Evolutionary conservation across 2,797 vertebrate genomes (phyloP), one percentile per base, ranked within the genome.

Genomic region (Limosa lapponica): DNA sequence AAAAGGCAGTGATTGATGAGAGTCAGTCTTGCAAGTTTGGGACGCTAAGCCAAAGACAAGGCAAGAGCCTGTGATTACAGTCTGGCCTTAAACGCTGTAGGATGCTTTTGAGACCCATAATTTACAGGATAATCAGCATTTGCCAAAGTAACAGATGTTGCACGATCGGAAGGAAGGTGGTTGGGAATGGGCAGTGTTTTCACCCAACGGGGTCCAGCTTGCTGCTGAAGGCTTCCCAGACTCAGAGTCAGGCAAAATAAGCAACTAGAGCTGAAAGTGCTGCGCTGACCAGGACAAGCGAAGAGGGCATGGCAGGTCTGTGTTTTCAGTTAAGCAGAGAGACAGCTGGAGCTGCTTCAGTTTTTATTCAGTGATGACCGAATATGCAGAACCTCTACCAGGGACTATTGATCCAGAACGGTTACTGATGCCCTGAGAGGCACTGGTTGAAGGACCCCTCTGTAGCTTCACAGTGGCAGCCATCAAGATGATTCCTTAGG

Each of bases 71-170:
- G 78, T 80, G 79, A 91, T 92, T 95, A 27, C 52, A 61, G 41
- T 36, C 79, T 71, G 65, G 25, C 52, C 67, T 77, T 12, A 91
- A 88, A 24, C 14, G 7, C 34, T 74, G 57, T 25, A 39, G 52
- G 44, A 88, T 71, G 72, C 46, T 91, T 89, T n/a, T 49, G 75
- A 93, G 48, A 86, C 22, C 49, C 69, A 12, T 95, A n/a, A 93
- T 94, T 95, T 91, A 39, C 54, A 49, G 69, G 54, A 44, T 86
- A 86, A 93, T 91, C 80, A 48, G 13, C 44, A 74, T 86, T 69
- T 93, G 66, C 69, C 75, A 71, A 57, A 86, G 65, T 32, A 88
- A 10, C 79, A 93, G 79, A 80, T 85, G 71, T 37, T 89, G 67
- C 52, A 73, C 1, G 2, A 25, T 81, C 7, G 1, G 65, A 72